Conservation (phyloP, 2,888 invertebrate species). For the Diabrotica balteata region DNA sequence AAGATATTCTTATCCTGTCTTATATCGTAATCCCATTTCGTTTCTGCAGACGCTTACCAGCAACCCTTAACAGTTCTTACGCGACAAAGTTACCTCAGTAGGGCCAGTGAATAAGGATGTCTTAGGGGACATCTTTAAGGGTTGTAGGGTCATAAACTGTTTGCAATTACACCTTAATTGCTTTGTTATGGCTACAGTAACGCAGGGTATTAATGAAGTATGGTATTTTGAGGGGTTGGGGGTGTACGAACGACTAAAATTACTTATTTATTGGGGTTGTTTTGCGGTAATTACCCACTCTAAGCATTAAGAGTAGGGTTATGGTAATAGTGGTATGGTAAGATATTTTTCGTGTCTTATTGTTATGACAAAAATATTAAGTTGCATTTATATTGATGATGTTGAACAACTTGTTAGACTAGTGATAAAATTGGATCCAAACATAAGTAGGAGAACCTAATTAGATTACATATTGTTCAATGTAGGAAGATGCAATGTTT, state of each 20-base stretch:
- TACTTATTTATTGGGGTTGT: constrained; percentile 25
- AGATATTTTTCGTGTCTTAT: too few species aligned
- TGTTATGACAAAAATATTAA: too few species aligned
- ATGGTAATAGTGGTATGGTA: background rate
- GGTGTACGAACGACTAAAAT: constrained; percentile 15
- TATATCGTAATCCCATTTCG: too few species aligned
- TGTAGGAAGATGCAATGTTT: too few species aligned
- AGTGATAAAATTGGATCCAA: too few species aligned
- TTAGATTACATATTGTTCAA: too few species aligned
- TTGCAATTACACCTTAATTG: constrained; percentile 45
- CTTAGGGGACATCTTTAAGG: constrained; percentile 33
- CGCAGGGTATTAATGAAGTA: constrained; percentile 34
- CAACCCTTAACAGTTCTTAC: too few species aligned
- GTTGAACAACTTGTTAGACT: too few species aligned
- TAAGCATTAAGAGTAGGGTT: constrained; percentile 4
- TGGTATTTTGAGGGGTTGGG: constrained; percentile 22
- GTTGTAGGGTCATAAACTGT: constrained; percentile 33
- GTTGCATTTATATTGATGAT: too few species aligned
- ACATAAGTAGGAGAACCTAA: too few species aligned
- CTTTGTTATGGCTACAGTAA: constrained; percentile 42
- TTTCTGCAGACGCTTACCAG: too few species aligned
- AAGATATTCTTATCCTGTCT: too few species aligned
- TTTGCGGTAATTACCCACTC: constrained; percentile 14
- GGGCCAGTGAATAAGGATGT: constrained; percentile 6
- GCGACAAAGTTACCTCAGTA: background rate